Percentiles rank a stretch among this genome's conserved stretches.
phyloP scores from a whole-genome alignment of 64 coral and sea anemone genomes.

The Exaiptasia diaphana region DNA sequence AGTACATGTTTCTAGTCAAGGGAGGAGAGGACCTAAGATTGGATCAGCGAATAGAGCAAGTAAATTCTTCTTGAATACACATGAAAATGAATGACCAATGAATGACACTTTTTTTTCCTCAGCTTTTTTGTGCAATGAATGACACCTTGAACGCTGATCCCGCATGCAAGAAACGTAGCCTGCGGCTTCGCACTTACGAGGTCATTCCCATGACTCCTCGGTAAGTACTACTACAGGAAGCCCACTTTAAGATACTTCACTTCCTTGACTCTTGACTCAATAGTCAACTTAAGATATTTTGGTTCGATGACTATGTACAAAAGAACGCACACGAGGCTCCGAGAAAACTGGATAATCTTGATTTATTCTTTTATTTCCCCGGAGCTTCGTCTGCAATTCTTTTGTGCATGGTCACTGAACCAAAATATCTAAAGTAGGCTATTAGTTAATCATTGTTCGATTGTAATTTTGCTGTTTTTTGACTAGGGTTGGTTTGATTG shows the following conservation, averaged over 20 bases:
- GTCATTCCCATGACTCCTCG: slow-evolving; percentile 94
- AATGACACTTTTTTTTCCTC: not conserved
- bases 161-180: slow-evolving; percentile 74
- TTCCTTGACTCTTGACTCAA: no score
- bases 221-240: no score
- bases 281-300: no score
- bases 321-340: no score
- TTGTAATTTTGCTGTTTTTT: not conserved
- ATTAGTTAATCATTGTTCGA: no score
- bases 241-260: no score
- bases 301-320: no score
- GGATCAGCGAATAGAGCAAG: slow-evolving; percentile 98
- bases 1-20: slow-evolving; percentile 93
- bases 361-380: no score
- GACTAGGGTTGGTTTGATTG: slow-evolving; percentile 86
- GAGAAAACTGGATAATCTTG: no score
- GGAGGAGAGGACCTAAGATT: slow-evolving; percentile 91
- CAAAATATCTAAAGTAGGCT: no score
- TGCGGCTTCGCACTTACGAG: slow-evolving; percentile 83
- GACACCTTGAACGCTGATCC: slow-evolving; percentile 80
- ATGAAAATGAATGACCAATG: not conserved
- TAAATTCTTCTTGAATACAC: slow-evolving; percentile 7
- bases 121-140: slow-evolving; percentile 94
- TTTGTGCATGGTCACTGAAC: no score
- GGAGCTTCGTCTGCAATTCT: no score